Conservation (phyloP, 2,888 invertebrate genomes). For the Cantharis rufa region DNA sequence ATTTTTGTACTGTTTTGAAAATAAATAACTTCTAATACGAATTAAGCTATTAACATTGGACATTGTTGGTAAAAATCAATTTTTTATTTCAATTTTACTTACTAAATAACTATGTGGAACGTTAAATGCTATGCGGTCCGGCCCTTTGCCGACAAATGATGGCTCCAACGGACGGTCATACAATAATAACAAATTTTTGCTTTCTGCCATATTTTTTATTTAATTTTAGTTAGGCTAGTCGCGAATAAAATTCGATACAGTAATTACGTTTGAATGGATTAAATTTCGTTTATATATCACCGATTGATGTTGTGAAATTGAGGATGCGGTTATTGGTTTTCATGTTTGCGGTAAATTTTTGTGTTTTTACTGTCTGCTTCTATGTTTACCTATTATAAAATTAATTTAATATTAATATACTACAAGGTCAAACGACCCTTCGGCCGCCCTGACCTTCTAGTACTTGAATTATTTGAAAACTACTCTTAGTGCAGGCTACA, state of each 20-base stretch:
- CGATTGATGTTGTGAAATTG: neutral
- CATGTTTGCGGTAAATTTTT: neutral
- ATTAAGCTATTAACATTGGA: too few relatives aligned
- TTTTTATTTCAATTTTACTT: conserved; percentile 48
- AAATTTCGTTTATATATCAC: neutral
- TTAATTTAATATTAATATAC: too few relatives aligned
- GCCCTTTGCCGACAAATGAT: conserved; percentile 76
- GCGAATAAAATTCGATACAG: neutral
- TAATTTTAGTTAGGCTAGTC: neutral
- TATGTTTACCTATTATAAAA: too few relatives aligned
- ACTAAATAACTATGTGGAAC: conserved; percentile 67
- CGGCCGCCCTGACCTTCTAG: too few relatives aligned
- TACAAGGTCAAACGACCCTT: too few relatives aligned
- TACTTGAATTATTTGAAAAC: too few relatives aligned
- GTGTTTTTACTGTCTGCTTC: too few relatives aligned
- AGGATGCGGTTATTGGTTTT: conserved; percentile 5
- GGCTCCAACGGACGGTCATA: conserved; percentile 80
- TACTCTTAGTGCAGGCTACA: too few relatives aligned
- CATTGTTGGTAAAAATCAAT: neutral
- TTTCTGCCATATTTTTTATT: conserved; percentile 45
- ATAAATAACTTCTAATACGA: too few relatives aligned
- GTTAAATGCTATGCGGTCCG: conserved; percentile 64
- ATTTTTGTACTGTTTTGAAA: too few relatives aligned
- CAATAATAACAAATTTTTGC: conserved; percentile 63
- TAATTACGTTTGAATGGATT: neutral